Evolutionary conservation across 2,797 vertebrate species (phyloP).

Genomic region (Pseudomugil gertrudae): DNA sequence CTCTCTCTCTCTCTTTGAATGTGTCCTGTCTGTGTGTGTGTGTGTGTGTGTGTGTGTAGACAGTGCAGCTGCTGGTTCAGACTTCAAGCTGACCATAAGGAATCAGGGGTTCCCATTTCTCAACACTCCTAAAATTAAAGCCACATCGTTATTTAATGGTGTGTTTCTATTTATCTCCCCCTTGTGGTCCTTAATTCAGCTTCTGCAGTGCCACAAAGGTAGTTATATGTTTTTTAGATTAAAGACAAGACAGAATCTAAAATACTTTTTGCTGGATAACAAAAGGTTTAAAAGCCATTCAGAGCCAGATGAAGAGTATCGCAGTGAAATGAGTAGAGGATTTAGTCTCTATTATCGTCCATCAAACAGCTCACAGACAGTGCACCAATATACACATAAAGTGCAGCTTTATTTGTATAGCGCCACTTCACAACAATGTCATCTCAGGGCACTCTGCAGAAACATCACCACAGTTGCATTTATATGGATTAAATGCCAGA

Average conservation of each 20-base stretch:
- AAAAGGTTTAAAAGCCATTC: conserved; percentile 1
- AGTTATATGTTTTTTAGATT: neutral
- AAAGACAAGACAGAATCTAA: neutral
- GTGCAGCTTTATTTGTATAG: too few relatives aligned
- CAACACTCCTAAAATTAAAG: conserved; percentile 47
- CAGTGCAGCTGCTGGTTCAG: conserved; percentile 62
- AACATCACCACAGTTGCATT: conserved; percentile 14
- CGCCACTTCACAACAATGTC: too few relatives aligned
- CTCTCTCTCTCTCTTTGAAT: conserved; percentile 1
- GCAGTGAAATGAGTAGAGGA: conserved; percentile 21
- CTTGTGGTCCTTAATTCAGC: conserved; percentile 3
- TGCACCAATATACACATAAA: too few relatives aligned
- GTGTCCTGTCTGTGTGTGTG: conserved; percentile 16
- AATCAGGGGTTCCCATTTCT: conserved; percentile 61
- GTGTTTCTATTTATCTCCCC: conserved; percentile 24
- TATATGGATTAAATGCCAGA: conserved; percentile 30
- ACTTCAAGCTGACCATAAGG: conserved; percentile 65
- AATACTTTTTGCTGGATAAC: neutral
- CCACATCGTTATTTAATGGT: conserved; percentile 39
- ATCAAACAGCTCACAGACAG: conserved; percentile 22
- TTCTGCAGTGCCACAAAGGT: neutral
- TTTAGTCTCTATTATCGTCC: conserved; percentile 48
- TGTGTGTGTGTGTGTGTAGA: conserved; percentile 21
- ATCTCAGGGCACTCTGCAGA: too few relatives aligned
- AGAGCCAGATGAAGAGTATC: conserved; percentile 25